Evolutionary conservation across 1,140 invertebrate species (phyloP), one percentile per base, ranked within the genome.

Genomic region (Ephestia elutella): DNA sequence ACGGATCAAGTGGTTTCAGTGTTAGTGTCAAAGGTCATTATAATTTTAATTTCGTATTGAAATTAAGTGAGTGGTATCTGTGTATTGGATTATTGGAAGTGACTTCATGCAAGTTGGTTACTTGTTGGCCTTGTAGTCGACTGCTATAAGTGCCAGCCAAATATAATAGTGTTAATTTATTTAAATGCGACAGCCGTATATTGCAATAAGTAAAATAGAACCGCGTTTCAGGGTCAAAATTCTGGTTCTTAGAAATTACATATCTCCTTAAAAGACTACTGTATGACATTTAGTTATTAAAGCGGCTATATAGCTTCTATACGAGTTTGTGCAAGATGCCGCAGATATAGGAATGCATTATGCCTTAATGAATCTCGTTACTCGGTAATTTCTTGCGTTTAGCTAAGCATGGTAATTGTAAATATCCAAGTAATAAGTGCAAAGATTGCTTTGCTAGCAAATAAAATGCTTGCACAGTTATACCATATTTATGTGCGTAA

Each of bases 1-100:
- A 44, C n/a, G 38, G 38, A 44, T 44, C n/a, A 4, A 44, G 38
- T 44, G 38, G 1, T 44, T 44, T 15, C 38, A 76, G 75, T 73
- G 65, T 63, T 60, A 66, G 78, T 84, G 78, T 75, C 73, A 78
- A 73, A 78, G 72, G 70, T 82, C 68, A 78, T 78, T 75, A 73
- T 65, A 68, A 68, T 70, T 50, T 66, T 60, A 59, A 71, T 63
- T 65, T 51, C 58, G 63, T 75, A 67, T 63, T 60, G 53, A 68
- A 68, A 68, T 72, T 55, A 72, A 79, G 81, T 85, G 80, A 78
- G 65, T 64, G 71, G 78, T 63, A 56, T 66, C 49, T 70, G 66
- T 49, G 32, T 56, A 54, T 61, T 61, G 58, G 53, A 60, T 59
- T 66, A 70, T 75, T 79, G 65, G 73, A 77, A 70, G 73, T 78